Evolutionary conservation across 2,888 invertebrate genomes (phyloP), one percentile per base, ranked within the genome.

Genomic region (Pardosa pseudoannulata): DNA sequence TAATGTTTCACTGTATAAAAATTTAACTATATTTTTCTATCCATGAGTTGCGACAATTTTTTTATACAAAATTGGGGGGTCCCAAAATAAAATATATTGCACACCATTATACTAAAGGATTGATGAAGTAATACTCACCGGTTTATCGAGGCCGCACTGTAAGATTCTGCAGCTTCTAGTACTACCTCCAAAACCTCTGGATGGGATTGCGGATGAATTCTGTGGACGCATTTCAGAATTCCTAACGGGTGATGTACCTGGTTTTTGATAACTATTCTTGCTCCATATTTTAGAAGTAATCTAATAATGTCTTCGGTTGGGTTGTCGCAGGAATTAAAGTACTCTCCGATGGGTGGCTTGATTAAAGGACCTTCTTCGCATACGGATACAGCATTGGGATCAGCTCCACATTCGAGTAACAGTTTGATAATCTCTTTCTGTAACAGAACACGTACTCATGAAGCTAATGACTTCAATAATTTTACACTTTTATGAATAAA

Each of bases 231-330:
- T 91, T 96, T 96, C 5, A 97, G 92, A 79, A 96, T 94, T 41
- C 96, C 96, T 90, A 95, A 95, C 0, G 96, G 96, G 90, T 96
- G 96, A 81, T 96, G 94, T 91, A 95, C 96, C 89, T 96, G 96
- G 9, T 95, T 95, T 6, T 89, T 89, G 71, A 91, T 90, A 79
- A 91, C 90, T 7, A 92, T 90, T 62, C 89, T 89, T 5, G 96
- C 96, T 0, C 97, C 97, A 90, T 96, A 94, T 90, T 94, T 93
- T 3, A 97, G 93, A 88, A 97, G 91, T 80, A 95, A 90, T 7
- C 94, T 92, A 0, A 97, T 94, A 9, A 96, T 93, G 23, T 94
- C 93, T 0, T 93, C 92, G 46, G 93, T 93, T 0, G 95, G 95
- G 68, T 94, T 93, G n/a, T 94, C 93, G 90, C 95, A 95, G 89